A percentile compares a stretch with the other conserved stretches of the same genome.
Conservation (phyloP, 2,888 invertebrate species). For the Dysmachus trigonus region DNA sequence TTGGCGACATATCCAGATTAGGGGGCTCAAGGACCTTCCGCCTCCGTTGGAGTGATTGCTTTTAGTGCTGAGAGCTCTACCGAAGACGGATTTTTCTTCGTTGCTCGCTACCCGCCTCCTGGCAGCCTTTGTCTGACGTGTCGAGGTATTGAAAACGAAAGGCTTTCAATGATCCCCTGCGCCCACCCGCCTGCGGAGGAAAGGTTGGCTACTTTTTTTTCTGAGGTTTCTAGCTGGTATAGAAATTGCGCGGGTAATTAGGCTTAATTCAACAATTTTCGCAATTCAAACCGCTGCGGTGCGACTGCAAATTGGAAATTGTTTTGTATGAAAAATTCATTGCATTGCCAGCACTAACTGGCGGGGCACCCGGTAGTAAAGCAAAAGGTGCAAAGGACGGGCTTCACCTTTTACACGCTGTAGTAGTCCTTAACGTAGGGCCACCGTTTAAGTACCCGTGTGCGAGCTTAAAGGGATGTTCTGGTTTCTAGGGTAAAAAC, state of each 20-base stretch:
- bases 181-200: not conserved
- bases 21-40: conserved; percentile 39
- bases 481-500: too few relatives aligned
- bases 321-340: not conserved
- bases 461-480: too few relatives aligned
- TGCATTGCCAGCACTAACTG: too few relatives aligned
- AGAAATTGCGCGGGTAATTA: not conserved
- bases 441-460: too few relatives aligned
- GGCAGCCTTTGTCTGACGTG: not conserved
- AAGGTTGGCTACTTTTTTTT: not conserved
- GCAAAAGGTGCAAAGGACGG: not conserved
- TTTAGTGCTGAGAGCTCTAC: conserved; percentile 27
- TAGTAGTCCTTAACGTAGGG: too few relatives aligned
- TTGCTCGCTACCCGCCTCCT: not conserved
- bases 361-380: not conserved
- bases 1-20: conserved; percentile 43
- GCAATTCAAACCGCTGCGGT: not conserved
- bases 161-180: not conserved
- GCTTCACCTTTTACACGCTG: too few relatives aligned
- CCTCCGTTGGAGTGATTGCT: conserved; percentile 18
- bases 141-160: not conserved
- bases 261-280: not conserved
- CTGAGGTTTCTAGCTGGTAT: not conserved
- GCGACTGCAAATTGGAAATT: not conserved
- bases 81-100: conserved; percentile 4